Conservation (phyloP, 2,888 invertebrate species). For the Xiphydria camelus region DNA sequence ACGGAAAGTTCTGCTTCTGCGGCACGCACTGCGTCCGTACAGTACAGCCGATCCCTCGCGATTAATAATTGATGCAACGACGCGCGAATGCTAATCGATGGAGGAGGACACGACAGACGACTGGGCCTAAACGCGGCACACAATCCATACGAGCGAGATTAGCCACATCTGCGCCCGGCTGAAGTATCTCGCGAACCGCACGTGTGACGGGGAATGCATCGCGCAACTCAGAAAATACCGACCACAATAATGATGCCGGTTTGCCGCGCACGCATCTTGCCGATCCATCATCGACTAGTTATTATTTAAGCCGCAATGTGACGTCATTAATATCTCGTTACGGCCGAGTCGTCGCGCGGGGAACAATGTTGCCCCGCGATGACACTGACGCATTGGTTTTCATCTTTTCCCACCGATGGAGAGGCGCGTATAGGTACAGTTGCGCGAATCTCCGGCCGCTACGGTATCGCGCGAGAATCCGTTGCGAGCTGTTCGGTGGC, state of each 20-base stretch:
- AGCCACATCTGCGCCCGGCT: too few species aligned
- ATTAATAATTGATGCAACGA: too few species aligned
- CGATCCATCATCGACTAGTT: conserved; percentile 56
- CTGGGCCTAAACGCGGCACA: too few species aligned
- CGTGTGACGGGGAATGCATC: conserved; percentile 38
- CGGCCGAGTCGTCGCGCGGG: conserved; percentile 41
- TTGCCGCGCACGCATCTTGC: conserved; percentile 27
- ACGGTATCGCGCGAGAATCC: too few species aligned
- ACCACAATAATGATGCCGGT: conserved; percentile 37
- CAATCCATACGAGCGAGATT: too few species aligned
- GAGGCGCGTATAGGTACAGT: neutral
- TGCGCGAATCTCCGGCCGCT: too few species aligned
- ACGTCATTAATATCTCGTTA: conserved; percentile 57
- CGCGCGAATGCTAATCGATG: too few species aligned
- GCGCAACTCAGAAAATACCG: conserved; percentile 38
- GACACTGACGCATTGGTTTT: conserved; percentile 54
- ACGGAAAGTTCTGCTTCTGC: too few species aligned
- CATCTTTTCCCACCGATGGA: conserved; percentile 20
- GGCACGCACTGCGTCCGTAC: too few species aligned
- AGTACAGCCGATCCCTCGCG: too few species aligned
- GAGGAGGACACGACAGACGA: too few species aligned
- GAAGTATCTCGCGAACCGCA: neutral
- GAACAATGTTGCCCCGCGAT: conserved; percentile 40
- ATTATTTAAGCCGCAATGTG: conserved; percentile 56
- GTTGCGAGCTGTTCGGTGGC: too few species aligned